Evolutionary conservation across 1,140 invertebrate species (phyloP).

Genomic region (Archivesica marissinica): DNA sequence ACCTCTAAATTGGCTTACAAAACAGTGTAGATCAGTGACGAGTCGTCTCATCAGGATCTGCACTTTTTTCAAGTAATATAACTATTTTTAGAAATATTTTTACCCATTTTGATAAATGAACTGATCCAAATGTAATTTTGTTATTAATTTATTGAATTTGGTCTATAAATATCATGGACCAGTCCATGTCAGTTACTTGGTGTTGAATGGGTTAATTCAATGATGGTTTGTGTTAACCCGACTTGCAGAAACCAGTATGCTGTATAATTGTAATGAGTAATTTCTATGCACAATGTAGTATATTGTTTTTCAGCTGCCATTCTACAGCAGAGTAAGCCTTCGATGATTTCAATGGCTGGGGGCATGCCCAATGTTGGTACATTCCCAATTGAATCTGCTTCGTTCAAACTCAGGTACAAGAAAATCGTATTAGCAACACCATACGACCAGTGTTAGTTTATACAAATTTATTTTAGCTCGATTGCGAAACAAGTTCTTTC

Average conservation of each 20-base stretch:
- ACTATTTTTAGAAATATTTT: too few relatives aligned
- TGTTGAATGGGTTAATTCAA: neutral
- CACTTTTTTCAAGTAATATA: too few relatives aligned
- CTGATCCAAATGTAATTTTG: neutral
- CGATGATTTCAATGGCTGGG: constrained; percentile 89
- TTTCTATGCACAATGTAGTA: too few relatives aligned
- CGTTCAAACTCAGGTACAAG: constrained; percentile 86
- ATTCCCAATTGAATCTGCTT: constrained; percentile 89
- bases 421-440: too few relatives aligned
- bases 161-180: neutral
- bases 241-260: neutral
- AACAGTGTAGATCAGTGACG: too few relatives aligned
- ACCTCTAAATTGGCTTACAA: too few relatives aligned
- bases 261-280: neutral
- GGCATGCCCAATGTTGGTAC: constrained; percentile 91
- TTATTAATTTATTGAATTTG: neutral
- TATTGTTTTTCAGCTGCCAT: constrained; percentile 77
- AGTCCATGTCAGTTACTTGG: neutral
- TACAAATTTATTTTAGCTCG: too few relatives aligned
- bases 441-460: too few relatives aligned
- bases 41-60: too few relatives aligned
- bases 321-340: constrained; percentile 87
- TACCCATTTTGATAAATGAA: too few relatives aligned
- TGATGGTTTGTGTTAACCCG: neutral
- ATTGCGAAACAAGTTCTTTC: too few relatives aligned